Percentiles rank a stretch among this genome's conserved stretches.
Conservation (phyloP, 2,113 vertebrate species). For the Scytalopus superciliaris region DNA sequence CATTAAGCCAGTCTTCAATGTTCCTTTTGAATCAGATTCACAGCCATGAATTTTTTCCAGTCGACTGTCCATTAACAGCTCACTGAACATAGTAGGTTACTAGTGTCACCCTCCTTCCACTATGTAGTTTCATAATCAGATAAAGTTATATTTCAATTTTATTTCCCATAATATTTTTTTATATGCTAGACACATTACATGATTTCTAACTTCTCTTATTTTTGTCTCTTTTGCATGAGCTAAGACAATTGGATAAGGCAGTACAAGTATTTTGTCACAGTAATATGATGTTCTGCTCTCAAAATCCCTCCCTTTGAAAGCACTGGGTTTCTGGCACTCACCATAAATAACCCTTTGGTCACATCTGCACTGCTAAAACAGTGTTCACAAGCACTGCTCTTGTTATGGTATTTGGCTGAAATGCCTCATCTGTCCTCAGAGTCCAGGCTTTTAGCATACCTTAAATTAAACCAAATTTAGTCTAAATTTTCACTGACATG, state of each 20-base stretch:
- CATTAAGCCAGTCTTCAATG: background rate
- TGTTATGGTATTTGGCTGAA: background rate
- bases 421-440: background rate
- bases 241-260: background rate
- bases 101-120: background rate
- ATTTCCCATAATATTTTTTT: background rate
- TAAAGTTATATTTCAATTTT: background rate
- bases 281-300: background rate
- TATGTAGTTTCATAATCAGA: background rate
- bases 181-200: background rate
- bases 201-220: background rate
- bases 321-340: background rate
- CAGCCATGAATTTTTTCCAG: background rate
- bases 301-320: background rate
- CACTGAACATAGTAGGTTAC: background rate
- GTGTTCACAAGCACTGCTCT: background rate
- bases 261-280: background rate
- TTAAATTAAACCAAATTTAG: background rate
- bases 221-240: background rate
- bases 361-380: background rate
- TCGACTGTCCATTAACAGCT: background rate
- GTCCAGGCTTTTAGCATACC: background rate
- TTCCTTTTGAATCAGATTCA: background rate
- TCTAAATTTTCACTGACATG: background rate
- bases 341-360: background rate